A percentile compares a stretch with the other conserved stretches of the same genome.
These are phyloP conservation scores for Meiosimyza platycephala DNA, from an alignment of 2,888 invertebrate genomes.

Conservation along the genomic window DNA sequence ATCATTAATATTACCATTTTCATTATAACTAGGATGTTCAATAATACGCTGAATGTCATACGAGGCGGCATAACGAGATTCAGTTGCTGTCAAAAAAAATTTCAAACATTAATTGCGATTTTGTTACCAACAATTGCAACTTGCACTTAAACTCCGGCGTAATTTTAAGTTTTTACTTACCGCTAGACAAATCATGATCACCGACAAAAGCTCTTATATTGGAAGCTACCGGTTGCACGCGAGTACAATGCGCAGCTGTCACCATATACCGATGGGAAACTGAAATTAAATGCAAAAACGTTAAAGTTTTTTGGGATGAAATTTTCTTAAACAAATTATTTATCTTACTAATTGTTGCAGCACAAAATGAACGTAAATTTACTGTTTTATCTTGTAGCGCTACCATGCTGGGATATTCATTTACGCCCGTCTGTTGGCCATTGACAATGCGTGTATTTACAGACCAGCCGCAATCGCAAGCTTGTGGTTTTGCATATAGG, in stretches of 20 bases:
- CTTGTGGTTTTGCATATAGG: slow-evolving; percentile 46
- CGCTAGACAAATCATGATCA: slow-evolving; percentile 67
- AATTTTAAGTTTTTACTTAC: slow-evolving; percentile 53
- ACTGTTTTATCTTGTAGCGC: slow-evolving; percentile 60
- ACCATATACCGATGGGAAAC: slow-evolving; percentile 64
- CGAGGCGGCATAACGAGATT: slow-evolving; percentile 44
- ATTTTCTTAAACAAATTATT: neutral
- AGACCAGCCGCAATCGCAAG: slow-evolving; percentile 65
- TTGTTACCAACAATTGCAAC: no score
- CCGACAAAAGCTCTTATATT: slow-evolving; percentile 68
- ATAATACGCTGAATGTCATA: slow-evolving; percentile 59
- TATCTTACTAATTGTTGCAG: slow-evolving; percentile 66
- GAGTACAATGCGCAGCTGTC: slow-evolving; percentile 70
- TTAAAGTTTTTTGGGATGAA: neutral
- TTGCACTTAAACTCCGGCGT: no score
- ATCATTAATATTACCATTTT: slow-evolving; percentile 65
- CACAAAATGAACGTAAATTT: slow-evolving; percentile 64
- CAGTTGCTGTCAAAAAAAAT: slow-evolving; percentile 28
- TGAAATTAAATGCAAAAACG: slow-evolving; percentile 37
- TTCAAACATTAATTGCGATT: slow-evolving; percentile 39
- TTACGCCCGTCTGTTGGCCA: slow-evolving; percentile 69
- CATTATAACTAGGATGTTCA: slow-evolving; percentile 49
- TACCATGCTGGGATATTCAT: slow-evolving; percentile 73
- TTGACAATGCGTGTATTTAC: slow-evolving; percentile 69
- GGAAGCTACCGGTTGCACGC: slow-evolving; percentile 34